Evolutionary conservation across 2,797 vertebrate species (phyloP).

Genomic region (Cacajao melanocephalus): DNA sequence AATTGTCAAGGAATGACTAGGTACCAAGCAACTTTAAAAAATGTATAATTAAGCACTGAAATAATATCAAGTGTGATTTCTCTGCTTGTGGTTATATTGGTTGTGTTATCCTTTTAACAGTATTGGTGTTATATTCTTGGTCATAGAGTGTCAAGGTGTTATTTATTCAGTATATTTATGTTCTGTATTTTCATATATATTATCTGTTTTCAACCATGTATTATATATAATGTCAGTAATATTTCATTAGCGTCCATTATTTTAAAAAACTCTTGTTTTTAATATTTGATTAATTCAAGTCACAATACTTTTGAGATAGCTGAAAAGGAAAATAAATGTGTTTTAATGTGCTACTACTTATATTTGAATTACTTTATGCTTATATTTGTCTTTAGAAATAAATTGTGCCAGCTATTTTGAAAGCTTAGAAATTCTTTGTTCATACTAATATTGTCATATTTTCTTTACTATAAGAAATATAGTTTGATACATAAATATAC

Average conservation of each 20-base stretch:
- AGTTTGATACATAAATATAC: conserved; percentile 21
- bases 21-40: conserved; percentile 32
- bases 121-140: not conserved
- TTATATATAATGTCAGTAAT: conserved; percentile 34
- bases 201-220: conserved; percentile 32
- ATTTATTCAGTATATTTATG: conserved; percentile 5
- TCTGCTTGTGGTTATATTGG: conserved; percentile 27
- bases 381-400: conserved; percentile 61
- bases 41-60: not conserved
- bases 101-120: conserved; percentile 26
- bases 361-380: conserved; percentile 64
- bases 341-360: conserved; percentile 68
- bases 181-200: conserved; percentile 48
- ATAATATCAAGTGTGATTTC: not conserved
- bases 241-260: conserved; percentile 47
- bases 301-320: conserved; percentile 49
- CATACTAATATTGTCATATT: conserved; percentile 21
- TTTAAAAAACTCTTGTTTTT: conserved; percentile 45
- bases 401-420: conserved; percentile 59
- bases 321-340: conserved; percentile 63
- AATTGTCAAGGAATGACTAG: conserved; percentile 3
- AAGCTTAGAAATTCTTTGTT: conserved; percentile 45
- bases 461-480: conserved; percentile 47
- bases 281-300: conserved; percentile 61
- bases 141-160: conserved; percentile 12